These are phyloP conservation scores for Clarias laeviceps DNA, from an alignment of 2,797 vertebrate genomes.

Conservation along the genomic window DNA sequence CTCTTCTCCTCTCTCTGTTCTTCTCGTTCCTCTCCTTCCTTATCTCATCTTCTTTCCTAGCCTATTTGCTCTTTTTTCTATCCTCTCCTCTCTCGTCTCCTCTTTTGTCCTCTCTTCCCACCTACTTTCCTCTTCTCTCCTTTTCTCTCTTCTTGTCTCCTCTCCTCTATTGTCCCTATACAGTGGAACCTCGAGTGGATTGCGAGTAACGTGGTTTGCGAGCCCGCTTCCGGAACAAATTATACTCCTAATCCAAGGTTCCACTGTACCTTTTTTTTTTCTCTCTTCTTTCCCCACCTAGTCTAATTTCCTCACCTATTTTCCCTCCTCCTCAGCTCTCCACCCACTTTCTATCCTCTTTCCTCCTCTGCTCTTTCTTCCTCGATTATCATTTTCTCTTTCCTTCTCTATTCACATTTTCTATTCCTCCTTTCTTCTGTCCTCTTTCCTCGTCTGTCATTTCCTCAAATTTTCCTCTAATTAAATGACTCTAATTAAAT, in stretches of 20 bases:
- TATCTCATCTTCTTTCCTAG: background rate
- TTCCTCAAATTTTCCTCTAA: background rate
- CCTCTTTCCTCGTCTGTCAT: background rate
- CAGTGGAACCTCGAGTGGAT: too few species aligned
- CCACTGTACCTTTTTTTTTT: too few species aligned
- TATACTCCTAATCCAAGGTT: too few species aligned
- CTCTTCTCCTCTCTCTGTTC: background rate
- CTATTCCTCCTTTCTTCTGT: background rate
- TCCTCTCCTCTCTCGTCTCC: background rate
- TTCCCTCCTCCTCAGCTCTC: background rate
- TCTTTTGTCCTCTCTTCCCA: background rate
- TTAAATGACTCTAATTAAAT: too few species aligned
- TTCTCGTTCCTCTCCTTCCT: too few species aligned
- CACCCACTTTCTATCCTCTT: background rate
- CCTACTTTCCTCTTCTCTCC: background rate
- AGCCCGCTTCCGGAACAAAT: too few species aligned
- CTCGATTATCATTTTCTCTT: background rate
- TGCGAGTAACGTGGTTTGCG: too few species aligned
- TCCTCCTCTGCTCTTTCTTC: background rate
- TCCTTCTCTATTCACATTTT: background rate
- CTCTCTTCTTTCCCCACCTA: too few species aligned
- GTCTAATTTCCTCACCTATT: background rate
- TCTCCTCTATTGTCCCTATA: background rate
- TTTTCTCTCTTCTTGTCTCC: fast-evolving
- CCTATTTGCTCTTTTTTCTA: too few species aligned